Conservation (phyloP, 64 coral and sea anemone species). For the Montipora sp. region DNA sequence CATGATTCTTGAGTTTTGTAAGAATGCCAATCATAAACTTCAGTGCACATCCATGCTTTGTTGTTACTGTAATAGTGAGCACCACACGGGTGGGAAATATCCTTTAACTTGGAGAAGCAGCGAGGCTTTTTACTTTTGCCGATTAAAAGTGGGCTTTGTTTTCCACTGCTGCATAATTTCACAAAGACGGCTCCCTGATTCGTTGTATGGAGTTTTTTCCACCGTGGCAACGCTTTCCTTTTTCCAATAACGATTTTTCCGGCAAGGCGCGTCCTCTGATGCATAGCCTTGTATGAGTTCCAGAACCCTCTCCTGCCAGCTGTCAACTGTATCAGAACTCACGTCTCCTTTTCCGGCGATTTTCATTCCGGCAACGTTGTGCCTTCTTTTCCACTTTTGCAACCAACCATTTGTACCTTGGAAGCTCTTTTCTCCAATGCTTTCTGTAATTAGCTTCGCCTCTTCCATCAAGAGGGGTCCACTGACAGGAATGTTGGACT, state of each 20-base stretch:
- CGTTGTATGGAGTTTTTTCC: background rate
- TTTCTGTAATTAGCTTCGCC: background rate
- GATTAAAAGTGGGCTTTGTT: conserved; percentile 7
- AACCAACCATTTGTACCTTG: background rate
- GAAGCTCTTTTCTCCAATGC: background rate
- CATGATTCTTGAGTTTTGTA: background rate
- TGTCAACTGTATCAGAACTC: background rate
- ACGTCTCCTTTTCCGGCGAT: background rate
- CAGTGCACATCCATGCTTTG: background rate
- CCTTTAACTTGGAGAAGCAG: conserved; percentile 7
- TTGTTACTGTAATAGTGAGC: background rate
- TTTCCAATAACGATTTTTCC: background rate
- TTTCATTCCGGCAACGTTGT: no score
- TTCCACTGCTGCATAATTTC: background rate
- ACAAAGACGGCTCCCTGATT: background rate
- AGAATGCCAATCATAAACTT: background rate
- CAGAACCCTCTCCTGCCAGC: background rate
- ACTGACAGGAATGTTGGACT: conserved; percentile 6
- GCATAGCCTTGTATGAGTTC: background rate
- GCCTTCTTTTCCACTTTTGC: no score
- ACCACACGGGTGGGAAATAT: background rate
- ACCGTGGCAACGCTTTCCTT: background rate
- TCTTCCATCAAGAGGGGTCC: conserved; percentile 11
- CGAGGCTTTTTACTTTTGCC: conserved; percentile 9
- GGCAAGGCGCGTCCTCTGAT: background rate